Evolutionary conservation across 2,113 vertebrate genomes (phyloP), one percentile per base, ranked within the genome.

Genomic region (Indicator maculatus): DNA sequence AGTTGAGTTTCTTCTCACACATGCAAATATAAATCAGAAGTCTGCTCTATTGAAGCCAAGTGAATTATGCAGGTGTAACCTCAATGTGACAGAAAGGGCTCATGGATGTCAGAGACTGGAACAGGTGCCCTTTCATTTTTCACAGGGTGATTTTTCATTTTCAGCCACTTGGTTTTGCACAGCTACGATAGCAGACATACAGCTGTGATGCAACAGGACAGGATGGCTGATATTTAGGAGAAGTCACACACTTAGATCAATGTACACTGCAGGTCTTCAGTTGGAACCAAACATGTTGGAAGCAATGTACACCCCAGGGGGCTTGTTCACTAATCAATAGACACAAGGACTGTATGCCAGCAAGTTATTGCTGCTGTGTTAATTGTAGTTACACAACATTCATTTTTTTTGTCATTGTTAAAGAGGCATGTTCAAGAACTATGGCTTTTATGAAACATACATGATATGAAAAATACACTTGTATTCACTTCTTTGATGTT

Each of bases 221-320:
- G 44, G 92, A 76, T 59, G 87, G 81, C 77, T 95, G 96, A 89
- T 96, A 91, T 88, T 96, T 94, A 95, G 93, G 83, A 91, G 95
- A 80, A 94, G 95, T 94, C 94, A 84, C 92, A 95, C 4, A 0
- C 94, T 96, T 89, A 93, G 95, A 97, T 96, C 96, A 96, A 96
- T 97, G 94, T 88, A 90, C 90, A 30, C 90, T 93, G 96, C 95
- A 96, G 96, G 96, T 97, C 96, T 96, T 97, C 96, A 97, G 85
- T 96, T 95, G 95, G 95, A 97, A 96, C 96, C 84, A 79, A 96
- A 93, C 71, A 70, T 91, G 92, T 90, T 95, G 85, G 95, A 96
- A 96, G 93, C 81, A 85, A 88, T 85, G 88, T 91, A 93, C 96
- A 75, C 50, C 96, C 91, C 76, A 83, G 93, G 95, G 93, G 93